Conservation (phyloP, 1,140 invertebrate species). For the Diploscapter pachys region DNA sequence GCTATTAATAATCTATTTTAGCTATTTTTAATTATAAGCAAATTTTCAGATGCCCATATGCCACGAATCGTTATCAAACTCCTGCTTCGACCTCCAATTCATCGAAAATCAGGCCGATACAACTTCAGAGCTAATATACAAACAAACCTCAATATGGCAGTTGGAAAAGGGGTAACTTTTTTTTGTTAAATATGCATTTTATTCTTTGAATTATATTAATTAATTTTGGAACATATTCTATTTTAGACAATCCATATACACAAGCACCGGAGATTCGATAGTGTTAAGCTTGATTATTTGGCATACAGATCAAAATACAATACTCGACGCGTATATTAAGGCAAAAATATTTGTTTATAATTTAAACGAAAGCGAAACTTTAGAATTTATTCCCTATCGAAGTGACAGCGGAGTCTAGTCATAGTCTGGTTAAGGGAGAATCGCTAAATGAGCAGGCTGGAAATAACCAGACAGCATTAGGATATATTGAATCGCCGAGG, state of each 20-base stretch:
- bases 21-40: slow-evolving; percentile 6
- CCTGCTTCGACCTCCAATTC: slow-evolving; percentile 41
- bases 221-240: slow-evolving; percentile 37
- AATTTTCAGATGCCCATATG: slow-evolving; percentile 42
- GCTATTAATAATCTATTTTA: background rate
- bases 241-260: slow-evolving; percentile 35
- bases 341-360: too few relatives aligned
- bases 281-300: slow-evolving; percentile 30
- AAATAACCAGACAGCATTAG: slow-evolving; percentile 30
- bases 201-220: slow-evolving; percentile 33
- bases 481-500: slow-evolving; percentile 40
- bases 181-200: slow-evolving; percentile 33
- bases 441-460: slow-evolving; percentile 17
- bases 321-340: too few relatives aligned
- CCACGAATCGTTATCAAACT: slow-evolving; percentile 33
- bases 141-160: slow-evolving; percentile 35
- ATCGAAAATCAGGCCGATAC: slow-evolving; percentile 39
- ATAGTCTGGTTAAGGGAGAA: slow-evolving; percentile 25
- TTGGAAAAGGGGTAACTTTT: slow-evolving; percentile 5
- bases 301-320: too few relatives aligned
- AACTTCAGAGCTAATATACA: slow-evolving; percentile 24
- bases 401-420: background rate
- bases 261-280: slow-evolving; percentile 28
- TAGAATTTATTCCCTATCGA: slow-evolving; percentile 19
- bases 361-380: too few relatives aligned